Base-by-base conservation (phyloP, 2,113 vertebrate species). In the Gnathonemus echidnorhynchus region DNA sequence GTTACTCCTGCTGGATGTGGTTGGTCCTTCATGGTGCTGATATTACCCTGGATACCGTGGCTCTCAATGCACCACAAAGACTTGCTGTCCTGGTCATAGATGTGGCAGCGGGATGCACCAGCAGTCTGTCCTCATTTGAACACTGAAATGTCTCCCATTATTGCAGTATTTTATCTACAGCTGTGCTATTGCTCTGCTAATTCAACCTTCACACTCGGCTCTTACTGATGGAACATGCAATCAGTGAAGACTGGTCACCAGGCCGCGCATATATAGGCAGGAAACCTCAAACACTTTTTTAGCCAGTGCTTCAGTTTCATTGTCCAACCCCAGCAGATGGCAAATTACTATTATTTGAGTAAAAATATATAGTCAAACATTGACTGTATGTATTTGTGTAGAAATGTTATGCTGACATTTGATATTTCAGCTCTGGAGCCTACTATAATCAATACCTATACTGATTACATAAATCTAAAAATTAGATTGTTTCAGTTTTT, bases 301-400 rank as follows among this genome's bases (percentile, higher is more conserved):
- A 11, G 27, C n/a, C 62, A 31, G 62, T 31, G 62, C 19, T 70
- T 66, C 62, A 66, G n/a, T 66, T 70, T 70, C 62, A 70, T 31
- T 70, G 62, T 31, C n/a, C n/a, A 70, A 31, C 9, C 3, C n/a
- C 27, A 13, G 62, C 13, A 31, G 1, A 31, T 70, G n/a, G 62
- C 27, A 42, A 85, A 85, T 87, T 35, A 87, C 8, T 53, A 66
- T 66, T 88, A 35, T 62, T 19, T 13, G 58, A 21, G 87, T 35
- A 66, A 11, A 19, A 17, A 46, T 9, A 42, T 31, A 62, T 88
- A 88, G 87, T 88, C 87, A 88, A 62, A 88, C 87, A 62, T 88
- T 88, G 87, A 88, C 87, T 88, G 39, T 88, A 62, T 35, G 42
- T 19, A 39, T 21, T 87, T 52, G 5, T 39, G 50, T 19, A 21